Evolutionary conservation across 2,888 invertebrate genomes (phyloP).

Genomic region (Calephelis perditalis): DNA sequence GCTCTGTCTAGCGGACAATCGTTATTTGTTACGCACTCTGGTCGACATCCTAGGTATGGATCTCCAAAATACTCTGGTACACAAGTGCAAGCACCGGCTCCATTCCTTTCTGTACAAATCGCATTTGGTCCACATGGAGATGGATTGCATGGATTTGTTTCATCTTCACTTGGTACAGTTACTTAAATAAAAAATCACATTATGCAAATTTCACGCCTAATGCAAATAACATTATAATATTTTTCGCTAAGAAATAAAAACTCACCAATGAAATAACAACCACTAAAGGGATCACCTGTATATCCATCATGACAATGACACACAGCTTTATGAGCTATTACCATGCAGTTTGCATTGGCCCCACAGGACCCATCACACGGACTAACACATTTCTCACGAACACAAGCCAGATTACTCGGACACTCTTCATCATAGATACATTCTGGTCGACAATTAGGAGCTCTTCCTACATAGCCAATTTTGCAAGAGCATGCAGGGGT

Average conservation of each 20-base stretch:
- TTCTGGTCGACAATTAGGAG: constrained; percentile 92
- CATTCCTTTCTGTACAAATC: constrained; percentile 88
- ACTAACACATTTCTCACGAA: constrained; percentile 87
- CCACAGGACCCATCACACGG: constrained; percentile 94
- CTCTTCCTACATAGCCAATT: constrained; percentile 87
- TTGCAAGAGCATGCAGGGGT: constrained; percentile 89
- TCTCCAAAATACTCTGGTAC: constrained; percentile 90
- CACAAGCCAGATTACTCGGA: constrained; percentile 88
- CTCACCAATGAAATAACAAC: constrained; percentile 78
- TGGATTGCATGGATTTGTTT: constrained; percentile 87
- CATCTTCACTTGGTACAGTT: constrained; percentile 79
- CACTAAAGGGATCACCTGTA: constrained; percentile 91
- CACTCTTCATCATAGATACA: constrained; percentile 92
- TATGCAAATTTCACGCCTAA: not conserved
- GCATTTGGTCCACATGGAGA: constrained; percentile 93
- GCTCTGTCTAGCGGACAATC: constrained; percentile 87
- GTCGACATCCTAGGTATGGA: constrained; percentile 90
- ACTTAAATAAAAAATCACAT: constrained; percentile 49
- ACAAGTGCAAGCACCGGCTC: constrained; percentile 90
- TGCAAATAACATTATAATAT: not conserved
- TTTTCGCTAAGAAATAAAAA: constrained; percentile 16
- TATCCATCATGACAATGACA: constrained; percentile 89
- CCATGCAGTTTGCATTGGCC: constrained; percentile 85
- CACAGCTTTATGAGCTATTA: constrained; percentile 89
- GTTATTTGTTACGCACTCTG: constrained; percentile 90